These are phyloP conservation scores for Steatocranus sp. DNA, from an alignment of 2,797 vertebrate species.

Conservation along the genomic window DNA sequence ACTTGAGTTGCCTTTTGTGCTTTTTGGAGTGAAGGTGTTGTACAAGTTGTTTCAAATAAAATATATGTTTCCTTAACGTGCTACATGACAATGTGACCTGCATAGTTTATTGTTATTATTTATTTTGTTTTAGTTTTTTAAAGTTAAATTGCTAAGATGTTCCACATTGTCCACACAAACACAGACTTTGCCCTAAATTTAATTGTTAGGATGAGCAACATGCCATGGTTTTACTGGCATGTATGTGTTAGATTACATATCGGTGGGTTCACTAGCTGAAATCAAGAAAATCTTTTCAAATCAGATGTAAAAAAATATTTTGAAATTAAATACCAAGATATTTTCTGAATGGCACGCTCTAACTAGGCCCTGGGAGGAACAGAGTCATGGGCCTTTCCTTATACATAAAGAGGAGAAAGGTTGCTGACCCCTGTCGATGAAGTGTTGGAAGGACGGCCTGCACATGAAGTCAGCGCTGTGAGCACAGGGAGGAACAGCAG, in stretches of 20 bases:
- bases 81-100: not conserved
- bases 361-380: slow-evolving; percentile 35
- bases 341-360: slow-evolving; percentile 30
- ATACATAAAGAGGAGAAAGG: slow-evolving; percentile 39
- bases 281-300: not conserved
- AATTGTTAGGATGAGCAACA: not conserved
- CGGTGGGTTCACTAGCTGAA: not conserved
- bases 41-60: not conserved
- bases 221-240: not conserved
- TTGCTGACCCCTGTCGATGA: slow-evolving; percentile 45
- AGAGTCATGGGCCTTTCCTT: not conserved
- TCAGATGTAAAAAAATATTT: not conserved
- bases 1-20: not conserved
- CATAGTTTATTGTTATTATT: not conserved
- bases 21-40: not conserved
- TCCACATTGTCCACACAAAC: not conserved
- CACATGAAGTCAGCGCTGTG: slow-evolving; percentile 49
- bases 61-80: not conserved
- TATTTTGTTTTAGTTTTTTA: not conserved
- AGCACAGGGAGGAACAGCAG: slow-evolving; percentile 46
- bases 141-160: not conserved
- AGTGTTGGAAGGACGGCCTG: slow-evolving; percentile 30
- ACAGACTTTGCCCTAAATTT: not conserved
- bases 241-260: not conserved
- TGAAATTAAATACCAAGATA: not conserved